A percentile compares a stretch with the other conserved stretches of the same genome.
Conservation (phyloP, 2,888 invertebrate species). For the Polylopha cassiicola region DNA sequence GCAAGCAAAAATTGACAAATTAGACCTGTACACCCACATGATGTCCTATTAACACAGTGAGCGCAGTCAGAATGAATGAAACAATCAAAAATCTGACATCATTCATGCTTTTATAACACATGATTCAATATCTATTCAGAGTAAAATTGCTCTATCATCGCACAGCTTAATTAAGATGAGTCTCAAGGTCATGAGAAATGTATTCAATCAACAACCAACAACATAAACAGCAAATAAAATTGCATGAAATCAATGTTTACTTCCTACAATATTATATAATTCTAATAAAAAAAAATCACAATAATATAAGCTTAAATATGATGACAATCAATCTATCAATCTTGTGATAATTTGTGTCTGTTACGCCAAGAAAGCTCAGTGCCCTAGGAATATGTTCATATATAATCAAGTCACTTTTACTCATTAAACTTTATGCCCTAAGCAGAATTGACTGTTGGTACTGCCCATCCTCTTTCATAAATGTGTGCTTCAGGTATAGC, state of each 20-base stretch:
- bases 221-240: neutral
- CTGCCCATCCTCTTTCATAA: too few relatives aligned
- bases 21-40: conserved; percentile 32
- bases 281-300: too few relatives aligned
- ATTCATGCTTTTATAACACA: conserved; percentile 40
- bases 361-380: too few relatives aligned
- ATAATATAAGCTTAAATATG: too few relatives aligned
- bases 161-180: conserved; percentile 43
- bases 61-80: conserved; percentile 13
- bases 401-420: too few relatives aligned
- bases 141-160: conserved; percentile 43
- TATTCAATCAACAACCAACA: conserved; percentile 8
- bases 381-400: too few relatives aligned
- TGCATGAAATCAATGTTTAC: neutral
- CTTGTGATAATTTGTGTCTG: too few relatives aligned
- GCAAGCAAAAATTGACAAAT: conserved; percentile 24
- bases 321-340: too few relatives aligned
- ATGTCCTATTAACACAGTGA: conserved; percentile 12
- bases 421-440: too few relatives aligned
- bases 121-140: conserved; percentile 39
- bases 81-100: conserved; percentile 47
- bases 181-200: conserved; percentile 36
- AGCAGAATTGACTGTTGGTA: too few relatives aligned
- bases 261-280: too few relatives aligned
- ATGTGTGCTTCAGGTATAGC: too few relatives aligned